These are phyloP conservation scores for Drosophila paranaensis DNA, from an alignment of 2,888 invertebrate species.

Conservation along the genomic window DNA sequence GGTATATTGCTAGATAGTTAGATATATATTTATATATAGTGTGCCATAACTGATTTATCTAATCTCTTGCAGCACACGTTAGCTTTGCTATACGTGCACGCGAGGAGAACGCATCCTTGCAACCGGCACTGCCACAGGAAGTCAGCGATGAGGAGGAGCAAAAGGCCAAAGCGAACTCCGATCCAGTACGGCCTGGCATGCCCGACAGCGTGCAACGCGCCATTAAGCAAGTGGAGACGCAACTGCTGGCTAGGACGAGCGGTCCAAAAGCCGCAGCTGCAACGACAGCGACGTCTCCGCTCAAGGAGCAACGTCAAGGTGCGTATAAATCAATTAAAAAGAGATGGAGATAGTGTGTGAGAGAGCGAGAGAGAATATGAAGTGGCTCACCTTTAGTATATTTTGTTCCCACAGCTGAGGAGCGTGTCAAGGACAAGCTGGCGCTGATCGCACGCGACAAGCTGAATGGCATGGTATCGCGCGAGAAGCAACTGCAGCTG, in stretches of 20 bases:
- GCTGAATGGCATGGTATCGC: conserved; percentile 86
- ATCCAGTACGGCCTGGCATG: conserved; percentile 55
- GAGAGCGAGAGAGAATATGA: background rate
- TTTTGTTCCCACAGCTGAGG: conserved; percentile 84
- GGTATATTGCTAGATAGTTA: conserved; percentile 17
- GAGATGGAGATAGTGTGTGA: background rate
- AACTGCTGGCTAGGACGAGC: conserved; percentile 78
- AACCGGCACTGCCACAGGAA: conserved; percentile 91
- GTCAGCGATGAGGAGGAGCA: conserved; percentile 88
- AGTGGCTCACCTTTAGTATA: background rate
- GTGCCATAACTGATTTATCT: background rate
- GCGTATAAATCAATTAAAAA: conserved; percentile 12
- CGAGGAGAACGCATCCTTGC: conserved; percentile 88
- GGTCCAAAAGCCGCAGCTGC: conserved; percentile 34
- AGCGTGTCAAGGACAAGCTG: conserved; percentile 87
- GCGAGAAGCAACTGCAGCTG: conserved; percentile 87
- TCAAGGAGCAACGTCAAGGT: conserved; percentile 69
- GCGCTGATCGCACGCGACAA: conserved; percentile 87
- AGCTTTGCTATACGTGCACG: conserved; percentile 94
- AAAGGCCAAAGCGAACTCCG: conserved; percentile 39
- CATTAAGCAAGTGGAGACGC: conserved; percentile 83
- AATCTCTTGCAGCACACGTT: conserved; percentile 87
- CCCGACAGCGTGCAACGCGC: conserved; percentile 84
- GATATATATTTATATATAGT: no score
- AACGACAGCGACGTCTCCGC: conserved; percentile 25